Conservation (phyloP, 1,140 invertebrate genomes). For the Papilio dardanus region DNA sequence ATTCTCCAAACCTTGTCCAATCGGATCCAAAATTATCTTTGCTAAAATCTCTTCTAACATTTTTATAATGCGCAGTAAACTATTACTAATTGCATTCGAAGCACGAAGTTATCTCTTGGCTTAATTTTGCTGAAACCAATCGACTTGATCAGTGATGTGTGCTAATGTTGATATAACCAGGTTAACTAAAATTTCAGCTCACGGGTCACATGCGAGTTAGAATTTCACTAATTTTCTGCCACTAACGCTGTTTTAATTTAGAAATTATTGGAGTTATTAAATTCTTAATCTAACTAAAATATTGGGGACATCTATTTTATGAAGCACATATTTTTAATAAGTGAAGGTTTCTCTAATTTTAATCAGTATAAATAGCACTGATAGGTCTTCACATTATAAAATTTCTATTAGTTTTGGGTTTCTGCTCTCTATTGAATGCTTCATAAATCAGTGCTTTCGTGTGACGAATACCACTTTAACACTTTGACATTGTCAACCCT, state of each 20-base stretch:
- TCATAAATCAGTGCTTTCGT: too few relatives aligned
- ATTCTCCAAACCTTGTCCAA: too few relatives aligned
- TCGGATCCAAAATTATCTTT: too few relatives aligned
- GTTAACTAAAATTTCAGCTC: background rate
- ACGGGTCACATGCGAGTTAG: background rate
- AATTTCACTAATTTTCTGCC: conserved; percentile 8
- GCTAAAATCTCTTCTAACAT: too few relatives aligned
- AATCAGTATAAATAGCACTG: background rate
- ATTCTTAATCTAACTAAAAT: background rate
- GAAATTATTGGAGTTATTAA: background rate
- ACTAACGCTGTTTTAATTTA: background rate
- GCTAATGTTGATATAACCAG: background rate
- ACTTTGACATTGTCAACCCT: too few relatives aligned
- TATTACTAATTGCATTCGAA: background rate
- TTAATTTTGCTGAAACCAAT: conserved; percentile 8
- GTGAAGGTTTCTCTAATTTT: background rate
- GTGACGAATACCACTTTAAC: too few relatives aligned
- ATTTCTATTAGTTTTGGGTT: too few relatives aligned
- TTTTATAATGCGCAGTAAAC: background rate
- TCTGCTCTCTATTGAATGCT: too few relatives aligned
- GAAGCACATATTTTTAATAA: background rate
- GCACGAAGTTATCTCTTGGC: background rate
- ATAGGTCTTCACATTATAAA: too few relatives aligned
- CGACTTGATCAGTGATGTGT: background rate
- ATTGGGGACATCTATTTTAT: background rate